A percentile compares a stretch with the other conserved stretches of the same genome.
These are phyloP conservation scores for Ferrisia virgata DNA, from an alignment of 2,888 invertebrate species.

Conservation along the genomic window DNA sequence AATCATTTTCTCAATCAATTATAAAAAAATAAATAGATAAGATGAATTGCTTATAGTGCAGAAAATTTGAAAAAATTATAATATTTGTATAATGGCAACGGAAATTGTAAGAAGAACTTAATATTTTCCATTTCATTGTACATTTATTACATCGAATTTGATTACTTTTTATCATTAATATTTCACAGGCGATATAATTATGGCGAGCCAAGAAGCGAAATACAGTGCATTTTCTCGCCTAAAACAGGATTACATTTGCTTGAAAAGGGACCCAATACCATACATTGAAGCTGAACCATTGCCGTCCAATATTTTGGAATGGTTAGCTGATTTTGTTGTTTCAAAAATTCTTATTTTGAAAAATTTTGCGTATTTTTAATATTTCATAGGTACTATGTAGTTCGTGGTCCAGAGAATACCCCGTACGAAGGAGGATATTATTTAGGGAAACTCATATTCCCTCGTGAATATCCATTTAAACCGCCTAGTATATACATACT, in stretches of 20 bases:
- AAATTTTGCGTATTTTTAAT: too few relatives aligned
- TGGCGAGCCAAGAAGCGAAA: constrained; percentile 49
- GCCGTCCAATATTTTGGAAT: constrained; percentile 93
- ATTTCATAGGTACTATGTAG: constrained; percentile 85
- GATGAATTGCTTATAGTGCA: too few relatives aligned
- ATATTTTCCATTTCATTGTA: not conserved
- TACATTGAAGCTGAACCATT: constrained; percentile 93
- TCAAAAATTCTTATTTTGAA: too few relatives aligned
- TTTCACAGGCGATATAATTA: not conserved
- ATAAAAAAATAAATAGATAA: too few relatives aligned
- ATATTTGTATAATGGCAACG: too few relatives aligned
- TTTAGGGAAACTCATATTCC: constrained; percentile 93
- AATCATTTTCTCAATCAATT: too few relatives aligned
- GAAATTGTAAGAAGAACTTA: too few relatives aligned
- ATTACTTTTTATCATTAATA: not conserved
- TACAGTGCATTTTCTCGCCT: constrained; percentile 76
- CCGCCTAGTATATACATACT: constrained; percentile 97
- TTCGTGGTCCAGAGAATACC: constrained; percentile 91
- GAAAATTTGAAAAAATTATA: too few relatives aligned
- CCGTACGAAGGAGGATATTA: constrained; percentile 93
- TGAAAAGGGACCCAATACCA: constrained; percentile 94
- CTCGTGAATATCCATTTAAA: constrained; percentile 94
- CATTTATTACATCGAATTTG: too few relatives aligned
- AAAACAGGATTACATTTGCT: constrained; percentile 91
- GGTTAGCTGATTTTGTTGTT: constrained; percentile 61